Percentiles rank a stretch among this genome's conserved stretches.
These are phyloP conservation scores for Agrilus cyanescens DNA, from an alignment of 2,888 invertebrate genomes.

Conservation along the genomic window DNA sequence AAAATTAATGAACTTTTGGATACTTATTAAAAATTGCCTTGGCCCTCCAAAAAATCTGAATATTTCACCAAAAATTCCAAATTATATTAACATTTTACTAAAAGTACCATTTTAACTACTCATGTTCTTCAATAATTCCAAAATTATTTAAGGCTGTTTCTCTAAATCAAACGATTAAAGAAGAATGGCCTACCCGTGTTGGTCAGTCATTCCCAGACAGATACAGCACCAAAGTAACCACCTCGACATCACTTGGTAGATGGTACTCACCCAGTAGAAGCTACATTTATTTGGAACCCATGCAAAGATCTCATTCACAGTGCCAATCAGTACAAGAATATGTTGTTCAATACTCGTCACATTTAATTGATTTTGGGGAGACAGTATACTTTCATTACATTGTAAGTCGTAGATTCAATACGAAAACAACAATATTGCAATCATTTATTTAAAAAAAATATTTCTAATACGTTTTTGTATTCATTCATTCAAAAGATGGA, in stretches of 20 bases:
- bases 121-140: too few relatives aligned
- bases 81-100: too few relatives aligned
- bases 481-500: not conserved
- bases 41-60: too few relatives aligned
- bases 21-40: too few relatives aligned
- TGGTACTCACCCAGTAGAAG: constrained; percentile 31
- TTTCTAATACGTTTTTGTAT: too few relatives aligned
- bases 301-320: constrained; percentile 17
- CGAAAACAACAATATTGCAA: not conserved
- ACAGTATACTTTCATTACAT: constrained; percentile 25
- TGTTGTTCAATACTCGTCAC: constrained; percentile 27
- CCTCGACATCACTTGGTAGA: constrained; percentile 17
- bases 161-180: constrained; percentile 20
- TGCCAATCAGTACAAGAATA: constrained; percentile 30
- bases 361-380: constrained; percentile 17
- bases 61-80: too few relatives aligned
- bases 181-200: not conserved
- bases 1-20: too few relatives aligned
- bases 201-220: not conserved
- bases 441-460: too few relatives aligned
- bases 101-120: too few relatives aligned
- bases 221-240: constrained; percentile 18
- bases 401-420: constrained; percentile 18
- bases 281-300: constrained; percentile 27
- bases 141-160: constrained; percentile 25